These are phyloP conservation scores for Clavelina lepadiformis DNA, from an alignment of 23 tunicate genomes.

Conservation along the genomic window DNA sequence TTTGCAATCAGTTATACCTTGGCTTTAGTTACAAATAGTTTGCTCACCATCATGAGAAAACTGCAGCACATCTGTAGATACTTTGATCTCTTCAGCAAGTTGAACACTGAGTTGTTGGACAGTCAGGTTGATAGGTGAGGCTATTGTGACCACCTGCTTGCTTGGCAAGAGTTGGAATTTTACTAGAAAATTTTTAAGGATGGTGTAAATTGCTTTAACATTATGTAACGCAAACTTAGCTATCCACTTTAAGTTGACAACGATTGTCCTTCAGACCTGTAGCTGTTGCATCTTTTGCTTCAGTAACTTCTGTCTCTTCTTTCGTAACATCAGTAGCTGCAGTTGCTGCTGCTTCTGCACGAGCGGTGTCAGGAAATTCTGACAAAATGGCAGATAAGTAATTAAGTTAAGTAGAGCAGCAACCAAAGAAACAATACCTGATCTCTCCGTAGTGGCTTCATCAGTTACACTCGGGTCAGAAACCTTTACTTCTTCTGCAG, in stretches of 20 bases:
- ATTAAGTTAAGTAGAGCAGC: background rate
- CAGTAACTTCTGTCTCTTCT: constrained; percentile 15
- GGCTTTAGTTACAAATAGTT: constrained; percentile 1
- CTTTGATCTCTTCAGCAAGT: constrained; percentile 33
- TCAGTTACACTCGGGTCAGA: constrained; percentile 37
- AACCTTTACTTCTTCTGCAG: constrained; percentile 4
- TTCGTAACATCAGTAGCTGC: background rate
- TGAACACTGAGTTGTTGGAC: constrained; percentile 31
- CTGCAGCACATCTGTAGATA: constrained; percentile 21
- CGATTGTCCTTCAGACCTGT: constrained; percentile 13
- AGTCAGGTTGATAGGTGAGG: constrained; percentile 32
- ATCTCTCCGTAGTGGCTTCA: constrained; percentile 40
- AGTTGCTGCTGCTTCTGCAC: constrained; percentile 4
- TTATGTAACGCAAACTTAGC: background rate
- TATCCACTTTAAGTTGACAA: too few species aligned
- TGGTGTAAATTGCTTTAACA: background rate
- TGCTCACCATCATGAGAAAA: constrained; percentile 37
- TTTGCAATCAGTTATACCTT: background rate
- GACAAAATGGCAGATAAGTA: background rate
- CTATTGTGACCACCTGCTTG: constrained; percentile 53
- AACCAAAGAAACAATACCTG: constrained; percentile 17
- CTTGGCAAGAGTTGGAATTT: constrained; percentile 67
- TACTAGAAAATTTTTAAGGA: constrained; percentile 21
- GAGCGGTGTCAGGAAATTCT: constrained; percentile 35
- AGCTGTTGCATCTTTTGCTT: constrained; percentile 43